Evolutionary conservation across 2,888 invertebrate genomes (phyloP).

Genomic region (Nomada fucata): DNA sequence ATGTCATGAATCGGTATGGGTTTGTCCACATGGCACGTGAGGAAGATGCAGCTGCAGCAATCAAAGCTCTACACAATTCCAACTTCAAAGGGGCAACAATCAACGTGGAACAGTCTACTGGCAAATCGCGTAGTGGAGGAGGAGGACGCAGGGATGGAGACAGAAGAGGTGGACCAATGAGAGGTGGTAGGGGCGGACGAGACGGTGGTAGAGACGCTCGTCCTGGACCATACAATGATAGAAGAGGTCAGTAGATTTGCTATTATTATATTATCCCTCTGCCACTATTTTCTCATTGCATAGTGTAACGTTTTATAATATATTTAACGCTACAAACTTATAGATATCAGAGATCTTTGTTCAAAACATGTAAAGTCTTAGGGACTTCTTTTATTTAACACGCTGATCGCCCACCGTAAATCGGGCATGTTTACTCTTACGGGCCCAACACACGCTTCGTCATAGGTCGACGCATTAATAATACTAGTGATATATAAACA

Average conservation of each 20-base stretch:
- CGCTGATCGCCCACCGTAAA: too few relatives aligned
- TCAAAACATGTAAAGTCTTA: too few relatives aligned
- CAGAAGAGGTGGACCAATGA: conserved; percentile 85
- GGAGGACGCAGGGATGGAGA: conserved; percentile 86
- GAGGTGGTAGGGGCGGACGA: conserved; percentile 85
- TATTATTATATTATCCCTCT: conserved; percentile 20
- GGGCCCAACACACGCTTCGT: too few relatives aligned
- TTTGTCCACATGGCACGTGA: conserved; percentile 96
- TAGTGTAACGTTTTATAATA: not conserved
- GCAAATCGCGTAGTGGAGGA: conserved; percentile 89
- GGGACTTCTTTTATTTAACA: too few relatives aligned
- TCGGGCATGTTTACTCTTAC: too few relatives aligned
- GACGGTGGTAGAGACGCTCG: conserved; percentile 84
- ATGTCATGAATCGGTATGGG: conserved; percentile 97
- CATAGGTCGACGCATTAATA: too few relatives aligned
- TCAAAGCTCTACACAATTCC: conserved; percentile 91
- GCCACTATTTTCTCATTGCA: conserved; percentile 68
- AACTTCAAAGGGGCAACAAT: conserved; percentile 94
- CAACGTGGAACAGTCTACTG: conserved; percentile 93
- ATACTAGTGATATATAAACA: too few relatives aligned
- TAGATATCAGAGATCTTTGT: too few relatives aligned
- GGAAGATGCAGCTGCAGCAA: conserved; percentile 93
- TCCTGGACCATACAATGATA: conserved; percentile 83
- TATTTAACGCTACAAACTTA: too few relatives aligned
- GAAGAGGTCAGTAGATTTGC: conserved; percentile 77